Base-by-base conservation (phyloP, 2,797 vertebrate species). In the Pteropus rufus region DNA sequence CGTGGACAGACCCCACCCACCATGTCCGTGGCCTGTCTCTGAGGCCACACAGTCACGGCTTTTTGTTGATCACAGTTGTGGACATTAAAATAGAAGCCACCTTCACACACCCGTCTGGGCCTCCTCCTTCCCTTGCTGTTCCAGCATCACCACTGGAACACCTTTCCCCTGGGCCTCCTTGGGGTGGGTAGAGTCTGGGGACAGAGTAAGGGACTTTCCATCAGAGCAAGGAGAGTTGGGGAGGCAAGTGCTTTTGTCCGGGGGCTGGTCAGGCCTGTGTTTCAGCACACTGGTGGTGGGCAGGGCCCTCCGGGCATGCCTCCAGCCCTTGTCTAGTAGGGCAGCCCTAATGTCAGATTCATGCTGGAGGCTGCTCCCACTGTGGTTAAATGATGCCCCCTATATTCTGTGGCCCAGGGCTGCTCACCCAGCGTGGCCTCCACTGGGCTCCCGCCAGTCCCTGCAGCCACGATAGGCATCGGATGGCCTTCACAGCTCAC, bases 401-500 rank as follows among this genome's bases (percentile, higher is more conserved):
- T 77, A 64, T 36, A 10, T 72, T 73, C 88, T 76, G 80, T 83
- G 85, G 91, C 95, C 86, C 56, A 18, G 77, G 83, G 83, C 97
- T 93, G 94, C 62, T 96, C 23, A 52, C 31, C 87, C 62, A 21
- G 67, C 3, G 4, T 90, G 93, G 85, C 81, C 81, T 82, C 44
- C 26, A 26, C 84, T 88, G 95, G 80, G 0, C 85, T 96, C 65
- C 93, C 10, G 93, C 95, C 96, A 15, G 23, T 34, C 58, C 98
- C 95, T 80, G 96, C 86, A 83, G 94, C 64, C 31, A 52, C 0
- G 98, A 98, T 98, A 98, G 97, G 62, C 95, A 98, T 98, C 98
- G 2, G 82, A 91, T 77, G 92, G 96, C 96, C 97, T 98, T 98
- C 98, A 98, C 94, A 98, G 96, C 96, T 98, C 97, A 95, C 96